Evolutionary conservation across 2,113 vertebrate genomes (phyloP).

Genomic region (Phyllopteryx taeniolatus): DNA sequence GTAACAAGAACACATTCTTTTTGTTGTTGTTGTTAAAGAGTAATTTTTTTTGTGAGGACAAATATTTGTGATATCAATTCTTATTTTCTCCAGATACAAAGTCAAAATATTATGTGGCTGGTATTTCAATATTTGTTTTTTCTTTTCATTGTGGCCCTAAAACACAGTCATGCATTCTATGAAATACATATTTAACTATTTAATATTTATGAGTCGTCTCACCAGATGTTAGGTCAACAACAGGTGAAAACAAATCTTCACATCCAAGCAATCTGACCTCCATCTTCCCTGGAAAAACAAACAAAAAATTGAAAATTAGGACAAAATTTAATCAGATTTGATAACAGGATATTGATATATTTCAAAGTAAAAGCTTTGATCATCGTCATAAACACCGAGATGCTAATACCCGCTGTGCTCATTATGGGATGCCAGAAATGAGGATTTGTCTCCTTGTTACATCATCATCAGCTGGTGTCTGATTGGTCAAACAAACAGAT

Average conservation of each 20-base stretch:
- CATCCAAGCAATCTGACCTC: conserved; percentile 63
- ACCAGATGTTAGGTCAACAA: conserved; percentile 24
- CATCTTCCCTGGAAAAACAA: conserved; percentile 51
- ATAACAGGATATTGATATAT: neutral
- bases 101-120: no score
- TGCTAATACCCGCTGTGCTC: conserved; percentile 8
- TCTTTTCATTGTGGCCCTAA: no score
- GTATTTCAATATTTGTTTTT: no score
- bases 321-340: neutral
- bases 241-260: conserved; percentile 49
- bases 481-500: neutral
- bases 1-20: no score
- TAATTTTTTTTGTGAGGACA: no score
- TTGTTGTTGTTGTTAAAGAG: no score
- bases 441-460: conserved; percentile 42
- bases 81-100: no score
- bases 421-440: conserved; percentile 19
- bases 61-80: no score
- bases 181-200: neutral
- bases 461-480: conserved; percentile 26
- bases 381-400: neutral
- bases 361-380: conserved; percentile 34
- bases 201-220: neutral
- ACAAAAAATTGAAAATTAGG: neutral
- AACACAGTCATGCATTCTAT: no score